Evolutionary conservation across 2,113 vertebrate genomes (phyloP).

Genomic region (Colius striatus): DNA sequence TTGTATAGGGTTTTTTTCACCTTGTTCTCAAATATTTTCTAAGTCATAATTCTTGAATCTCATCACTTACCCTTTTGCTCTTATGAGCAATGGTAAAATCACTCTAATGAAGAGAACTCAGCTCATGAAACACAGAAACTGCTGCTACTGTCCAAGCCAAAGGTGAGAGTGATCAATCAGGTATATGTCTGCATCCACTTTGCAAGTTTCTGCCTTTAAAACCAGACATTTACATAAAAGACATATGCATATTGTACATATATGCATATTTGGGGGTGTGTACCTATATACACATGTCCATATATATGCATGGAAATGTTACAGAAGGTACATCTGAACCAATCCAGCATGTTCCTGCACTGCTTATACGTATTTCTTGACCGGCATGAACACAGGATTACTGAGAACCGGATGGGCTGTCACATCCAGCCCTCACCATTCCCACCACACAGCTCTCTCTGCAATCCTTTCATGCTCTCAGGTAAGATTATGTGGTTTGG

Average conservation of each 20-base stretch:
- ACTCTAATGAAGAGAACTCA: not conserved
- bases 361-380: not conserved
- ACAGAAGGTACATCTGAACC: not conserved
- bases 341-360: too few relatives aligned
- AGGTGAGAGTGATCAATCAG: not conserved
- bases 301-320: too few relatives aligned
- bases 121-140: not conserved
- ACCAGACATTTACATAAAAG: not conserved
- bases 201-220: not conserved
- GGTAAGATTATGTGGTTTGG: not conserved
- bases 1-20: not conserved
- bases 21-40: not conserved
- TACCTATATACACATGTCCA: not conserved
- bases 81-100: not conserved
- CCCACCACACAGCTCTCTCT: not conserved
- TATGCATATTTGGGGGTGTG: not conserved
- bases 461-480: not conserved
- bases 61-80: not conserved
- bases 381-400: not conserved
- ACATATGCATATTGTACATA: too few relatives aligned
- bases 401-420: not conserved
- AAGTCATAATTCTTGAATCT: not conserved
- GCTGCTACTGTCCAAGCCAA: not conserved
- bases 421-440: not conserved
- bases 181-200: not conserved